Evolutionary conservation across 2,888 invertebrate genomes (phyloP), one percentile per base, ranked within the genome.

Genomic region (Biston stratarius): DNA sequence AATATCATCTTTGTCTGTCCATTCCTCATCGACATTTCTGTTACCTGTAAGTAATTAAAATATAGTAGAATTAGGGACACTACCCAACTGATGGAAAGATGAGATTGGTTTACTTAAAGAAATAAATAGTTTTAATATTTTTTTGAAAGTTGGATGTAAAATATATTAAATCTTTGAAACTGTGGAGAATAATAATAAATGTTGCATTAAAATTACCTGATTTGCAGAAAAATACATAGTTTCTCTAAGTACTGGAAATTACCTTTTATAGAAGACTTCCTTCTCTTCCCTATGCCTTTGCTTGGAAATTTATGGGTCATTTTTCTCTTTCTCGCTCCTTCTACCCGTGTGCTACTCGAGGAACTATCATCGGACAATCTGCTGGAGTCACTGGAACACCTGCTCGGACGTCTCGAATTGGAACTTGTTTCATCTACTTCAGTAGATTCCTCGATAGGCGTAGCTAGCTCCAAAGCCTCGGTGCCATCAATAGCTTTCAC

Each of bases 301-400:
- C 67, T 83, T 12, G 79, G 81, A 53, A 78, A 78, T 55, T 42
- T 68, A 24, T 68, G 68, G 5, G 56, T 60, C 45, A 85, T 79
- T 79, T 91, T 93, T 42, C 92, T 83, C 75, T 92, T 93, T 68
- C 85, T 86, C 11, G 83, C 76, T 36, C 87, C 83, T 75, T 91
- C 92, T 15, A 87, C 61, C 9, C 87, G 79, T 3, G 83, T 84
- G 73, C 84, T 89, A 70, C 91, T 91, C 0, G 88, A 91, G 0
- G 90, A 91, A 76, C 92, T 92, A 58, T 94, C 94, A 76, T 94
- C 94, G 5, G 94, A 94, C 24, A 92, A 59, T 33, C 92, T 84
- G 72, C 93, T 92, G 0, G 92, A 92, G 70, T 93, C 93, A 74
- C 92, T 94, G 0, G 93, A 93, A 71, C 92, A 92, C 61, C 92